Evolutionary conservation across 2,888 invertebrate genomes (phyloP), one percentile per base, ranked within the genome.

Genomic region (Physocephala rufipes): DNA sequence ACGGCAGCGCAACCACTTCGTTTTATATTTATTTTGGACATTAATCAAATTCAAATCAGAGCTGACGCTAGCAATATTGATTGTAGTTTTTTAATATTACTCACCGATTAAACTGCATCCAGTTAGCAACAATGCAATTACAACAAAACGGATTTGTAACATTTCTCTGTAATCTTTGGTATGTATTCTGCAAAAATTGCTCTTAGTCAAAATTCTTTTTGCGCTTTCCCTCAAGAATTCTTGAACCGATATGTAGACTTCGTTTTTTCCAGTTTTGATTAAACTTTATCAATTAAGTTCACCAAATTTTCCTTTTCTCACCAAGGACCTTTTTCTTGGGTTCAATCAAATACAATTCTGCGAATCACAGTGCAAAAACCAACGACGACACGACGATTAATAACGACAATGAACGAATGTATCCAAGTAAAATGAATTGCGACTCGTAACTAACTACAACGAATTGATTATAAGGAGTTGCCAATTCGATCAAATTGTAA

Each of bases 91-190:
- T 24, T 62, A 5, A 59, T 26, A 73, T 76, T 76, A 81, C 81
- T 80, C 75, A 81, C 81, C 81, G 74, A 74, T 65, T 12, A 72
- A 12, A 75, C 74, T 73, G 68, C 67, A 75, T 72, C 77, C 74
- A 69, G 78, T 71, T 67, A 81, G 76, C 75, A 82, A 71, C 66
- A 80, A 63, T 55, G 76, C 73, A 73, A 80, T 77, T 70, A 76
- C 73, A 64, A 79, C 63, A 65, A 79, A 69, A 75, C 81, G 82
- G 78, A 77, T 76, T 73, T 75, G 75, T 74, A 79, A 78, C 82
- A 82, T 82, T 71, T 75, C 79, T 45, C 26, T 47, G 63, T 71
- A 9, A 47, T 51, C 36, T 55, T 45, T 53, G 53, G 47, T 16
- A 36, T 65, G 21, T n/a, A 26, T 30, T 16, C 28, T 72, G 63